These are phyloP conservation scores for Calameuta pallipes DNA, from an alignment of 2,888 invertebrate genomes.

Conservation along the genomic window DNA sequence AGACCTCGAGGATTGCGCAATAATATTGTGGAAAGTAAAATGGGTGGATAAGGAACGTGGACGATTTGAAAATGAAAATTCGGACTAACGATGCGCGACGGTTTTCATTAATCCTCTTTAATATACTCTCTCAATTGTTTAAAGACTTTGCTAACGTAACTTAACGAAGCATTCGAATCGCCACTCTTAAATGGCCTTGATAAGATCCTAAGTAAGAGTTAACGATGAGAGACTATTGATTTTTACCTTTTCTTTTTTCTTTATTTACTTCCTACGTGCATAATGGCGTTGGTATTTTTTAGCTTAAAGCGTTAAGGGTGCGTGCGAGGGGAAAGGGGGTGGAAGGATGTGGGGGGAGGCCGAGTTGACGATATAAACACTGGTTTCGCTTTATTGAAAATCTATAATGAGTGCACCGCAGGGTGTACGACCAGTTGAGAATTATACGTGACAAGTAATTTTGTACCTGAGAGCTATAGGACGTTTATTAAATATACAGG, in stretches of 20 bases:
- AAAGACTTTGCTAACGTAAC: not conserved
- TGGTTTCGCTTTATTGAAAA: conserved; percentile 39
- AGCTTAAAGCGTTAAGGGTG: conserved; percentile 23
- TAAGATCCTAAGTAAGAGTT: conserved; percentile 34
- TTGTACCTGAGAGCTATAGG: conserved; percentile 38
- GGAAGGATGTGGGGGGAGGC: not conserved
- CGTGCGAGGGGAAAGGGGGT: not conserved
- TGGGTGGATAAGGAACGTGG: not conserved
- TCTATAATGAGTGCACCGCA: conserved; percentile 30
- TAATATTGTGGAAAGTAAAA: no score
- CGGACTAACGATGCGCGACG: no score
- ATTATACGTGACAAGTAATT: conserved; percentile 21
- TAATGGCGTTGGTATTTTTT: conserved; percentile 26
- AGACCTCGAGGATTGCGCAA: no score
- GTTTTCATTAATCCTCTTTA: no score
- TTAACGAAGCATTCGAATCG: conserved; percentile 23
- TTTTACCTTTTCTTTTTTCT: not conserved
- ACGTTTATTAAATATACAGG: conserved; percentile 1
- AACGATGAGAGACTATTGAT: conserved; percentile 29
- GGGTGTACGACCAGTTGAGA: conserved; percentile 30
- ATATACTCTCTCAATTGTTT: not conserved
- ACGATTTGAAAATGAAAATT: not conserved
- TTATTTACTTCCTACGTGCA: conserved; percentile 6
- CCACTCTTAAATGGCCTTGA: conserved; percentile 47
- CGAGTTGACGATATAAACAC: conserved; percentile 24